Percentiles rank a stretch among this genome's conserved stretches.
Conservation (phyloP, 2,113 vertebrate species). For the Hippocampus guttulatus region DNA sequence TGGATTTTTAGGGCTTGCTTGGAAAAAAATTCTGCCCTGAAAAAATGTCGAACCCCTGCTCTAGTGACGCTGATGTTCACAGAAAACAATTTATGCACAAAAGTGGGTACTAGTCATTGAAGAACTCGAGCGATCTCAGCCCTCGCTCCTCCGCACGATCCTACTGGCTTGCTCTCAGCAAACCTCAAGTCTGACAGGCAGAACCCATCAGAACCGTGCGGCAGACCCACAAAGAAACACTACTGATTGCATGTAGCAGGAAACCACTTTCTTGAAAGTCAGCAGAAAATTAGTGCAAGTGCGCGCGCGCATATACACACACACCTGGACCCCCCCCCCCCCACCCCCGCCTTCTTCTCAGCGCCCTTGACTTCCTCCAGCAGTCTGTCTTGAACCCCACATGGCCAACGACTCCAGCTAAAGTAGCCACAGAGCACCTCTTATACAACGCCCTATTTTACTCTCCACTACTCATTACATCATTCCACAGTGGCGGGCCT, state of each 20-base stretch:
- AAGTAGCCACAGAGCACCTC: slow-evolving; percentile 38
- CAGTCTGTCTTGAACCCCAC: slow-evolving; percentile 11
- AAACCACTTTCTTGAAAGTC: slow-evolving; percentile 60
- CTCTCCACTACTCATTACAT: slow-evolving; percentile 20
- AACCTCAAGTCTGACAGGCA: slow-evolving; percentile 23
- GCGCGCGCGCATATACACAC: slow-evolving; percentile 15
- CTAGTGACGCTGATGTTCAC: background rate
- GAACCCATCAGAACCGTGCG: slow-evolving; percentile 34
- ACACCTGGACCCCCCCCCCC: slow-evolving; percentile 27
- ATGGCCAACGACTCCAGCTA: slow-evolving; percentile 18
- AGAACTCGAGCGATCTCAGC: background rate
- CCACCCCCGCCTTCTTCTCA: background rate
- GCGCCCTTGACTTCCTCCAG: slow-evolving; percentile 9
- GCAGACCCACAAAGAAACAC: slow-evolving; percentile 32
- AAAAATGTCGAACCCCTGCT: background rate
- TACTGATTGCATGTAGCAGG: slow-evolving; percentile 38
- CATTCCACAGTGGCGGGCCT: slow-evolving; percentile 40
- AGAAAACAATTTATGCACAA: background rate
- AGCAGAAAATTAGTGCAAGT: slow-evolving; percentile 51
- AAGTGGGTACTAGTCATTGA: background rate
- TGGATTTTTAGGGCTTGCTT: background rate
- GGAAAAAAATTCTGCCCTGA: background rate
- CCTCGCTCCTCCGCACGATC: no score
- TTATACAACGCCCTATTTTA: slow-evolving; percentile 21
- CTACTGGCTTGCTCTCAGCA: slow-evolving; percentile 32